These are phyloP conservation scores for Rhodinocichla rosea DNA, from an alignment of 2,113 vertebrate species.

Conservation along the genomic window DNA sequence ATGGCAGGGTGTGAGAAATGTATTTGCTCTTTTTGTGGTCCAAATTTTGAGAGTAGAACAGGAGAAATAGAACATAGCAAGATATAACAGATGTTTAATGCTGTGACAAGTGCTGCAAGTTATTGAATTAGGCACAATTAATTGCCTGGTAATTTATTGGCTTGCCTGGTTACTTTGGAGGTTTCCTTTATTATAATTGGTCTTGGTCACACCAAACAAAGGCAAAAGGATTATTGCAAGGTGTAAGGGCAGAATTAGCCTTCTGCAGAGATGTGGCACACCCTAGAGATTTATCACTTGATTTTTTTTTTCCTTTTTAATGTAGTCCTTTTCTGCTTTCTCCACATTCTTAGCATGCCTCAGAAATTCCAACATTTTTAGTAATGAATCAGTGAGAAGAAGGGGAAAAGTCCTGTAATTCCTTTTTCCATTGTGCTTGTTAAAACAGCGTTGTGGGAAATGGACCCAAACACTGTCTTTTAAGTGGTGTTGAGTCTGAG, in stretches of 20 bases:
- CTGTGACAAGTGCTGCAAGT: neutral
- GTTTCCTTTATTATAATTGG: neutral
- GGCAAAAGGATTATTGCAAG: neutral
- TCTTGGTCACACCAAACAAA: neutral
- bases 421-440: conserved; percentile 63
- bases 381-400: conserved; percentile 35
- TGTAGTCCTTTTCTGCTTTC: neutral
- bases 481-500: conserved; percentile 70
- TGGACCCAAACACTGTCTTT: conserved; percentile 62
- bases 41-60: neutral
- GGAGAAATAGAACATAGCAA: neutral
- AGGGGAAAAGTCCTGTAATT: conserved; percentile 51
- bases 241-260: neutral
- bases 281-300: neutral
- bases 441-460: conserved; percentile 66
- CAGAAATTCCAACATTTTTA: conserved; percentile 56
- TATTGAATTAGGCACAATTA: neutral
- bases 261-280: neutral
- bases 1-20: neutral
- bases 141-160: neutral
- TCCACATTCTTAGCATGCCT: conserved; percentile 55
- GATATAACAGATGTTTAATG: neutral
- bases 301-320: neutral
- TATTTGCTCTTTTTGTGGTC: neutral
- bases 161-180: neutral